Percentiles rank a stretch among this genome's conserved stretches.
phyloP scores from a whole-genome alignment of 2,113 vertebrate genomes.

The Rynchops niger region DNA sequence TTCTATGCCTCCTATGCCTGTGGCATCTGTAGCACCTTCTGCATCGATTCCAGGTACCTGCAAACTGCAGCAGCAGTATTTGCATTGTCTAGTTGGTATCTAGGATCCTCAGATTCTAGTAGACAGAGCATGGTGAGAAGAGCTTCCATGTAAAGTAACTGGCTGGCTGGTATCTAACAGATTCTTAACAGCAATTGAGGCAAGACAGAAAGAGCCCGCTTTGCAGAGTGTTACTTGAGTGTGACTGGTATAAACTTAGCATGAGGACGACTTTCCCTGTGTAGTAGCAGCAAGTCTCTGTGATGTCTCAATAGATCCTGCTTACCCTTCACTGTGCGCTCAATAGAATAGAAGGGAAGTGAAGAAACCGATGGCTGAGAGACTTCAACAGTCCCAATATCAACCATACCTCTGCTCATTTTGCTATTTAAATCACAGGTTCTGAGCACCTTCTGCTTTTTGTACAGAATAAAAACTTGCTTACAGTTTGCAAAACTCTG shows the following conservation, averaged over 20 bases:
- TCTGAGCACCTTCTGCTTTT: background rate
- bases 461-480: background rate
- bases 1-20: slow-evolving; percentile 96
- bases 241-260: background rate
- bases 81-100: background rate
- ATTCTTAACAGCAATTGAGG: background rate
- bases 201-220: background rate
- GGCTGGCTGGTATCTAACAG: background rate
- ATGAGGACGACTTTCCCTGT: background rate
- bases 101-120: background rate
- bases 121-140: background rate
- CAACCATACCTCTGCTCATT: background rate
- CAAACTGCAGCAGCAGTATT: background rate
- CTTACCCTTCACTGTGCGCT: slow-evolving; percentile 52
- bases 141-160: background rate
- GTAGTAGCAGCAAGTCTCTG: background rate
- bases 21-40: slow-evolving; percentile 95
- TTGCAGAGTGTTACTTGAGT: background rate
- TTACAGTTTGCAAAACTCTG: background rate
- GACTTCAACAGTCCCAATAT: background rate
- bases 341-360: slow-evolving; percentile 21
- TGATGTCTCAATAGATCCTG: slow-evolving; percentile 62
- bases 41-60: slow-evolving; percentile 93
- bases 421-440: background rate
- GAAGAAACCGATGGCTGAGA: slow-evolving; percentile 54